A percentile compares a stretch with the other conserved stretches of the same genome.
Conservation (phyloP, 2,888 invertebrate species). For the Cerastis rubricosa region DNA sequence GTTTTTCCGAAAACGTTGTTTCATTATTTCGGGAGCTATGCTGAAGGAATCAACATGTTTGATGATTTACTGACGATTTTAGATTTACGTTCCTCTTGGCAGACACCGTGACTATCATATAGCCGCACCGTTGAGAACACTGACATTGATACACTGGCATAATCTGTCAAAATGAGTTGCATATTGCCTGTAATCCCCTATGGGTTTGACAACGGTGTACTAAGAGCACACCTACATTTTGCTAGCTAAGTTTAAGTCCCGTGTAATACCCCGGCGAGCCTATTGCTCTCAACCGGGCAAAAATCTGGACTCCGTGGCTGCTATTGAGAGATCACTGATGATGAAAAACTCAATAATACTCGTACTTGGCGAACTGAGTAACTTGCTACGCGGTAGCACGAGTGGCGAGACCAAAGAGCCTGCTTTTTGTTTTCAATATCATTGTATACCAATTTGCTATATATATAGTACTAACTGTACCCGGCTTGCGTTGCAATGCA, state of each 20-base stretch:
- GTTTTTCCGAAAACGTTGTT: too few relatives aligned
- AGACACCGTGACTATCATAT: background rate
- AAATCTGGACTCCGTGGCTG: background rate
- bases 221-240: background rate
- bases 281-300: background rate
- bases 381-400: background rate
- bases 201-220: background rate
- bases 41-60: background rate
- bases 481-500: too few relatives aligned
- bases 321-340: background rate
- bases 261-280: background rate
- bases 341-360: background rate
- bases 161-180: background rate
- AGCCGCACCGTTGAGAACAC: background rate
- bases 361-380: background rate
- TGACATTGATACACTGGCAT: background rate
- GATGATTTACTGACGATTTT: too few relatives aligned
- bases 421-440: background rate
- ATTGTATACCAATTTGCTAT: constrained; percentile 14
- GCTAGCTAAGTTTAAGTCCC: background rate
- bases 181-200: background rate
- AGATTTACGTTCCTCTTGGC: background rate
- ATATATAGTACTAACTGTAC: too few relatives aligned
- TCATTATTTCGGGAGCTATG: background rate
- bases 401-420: background rate